Base-by-base conservation (phyloP, 2,113 vertebrate genomes). In the Ibidorhyncha struthersii region DNA sequence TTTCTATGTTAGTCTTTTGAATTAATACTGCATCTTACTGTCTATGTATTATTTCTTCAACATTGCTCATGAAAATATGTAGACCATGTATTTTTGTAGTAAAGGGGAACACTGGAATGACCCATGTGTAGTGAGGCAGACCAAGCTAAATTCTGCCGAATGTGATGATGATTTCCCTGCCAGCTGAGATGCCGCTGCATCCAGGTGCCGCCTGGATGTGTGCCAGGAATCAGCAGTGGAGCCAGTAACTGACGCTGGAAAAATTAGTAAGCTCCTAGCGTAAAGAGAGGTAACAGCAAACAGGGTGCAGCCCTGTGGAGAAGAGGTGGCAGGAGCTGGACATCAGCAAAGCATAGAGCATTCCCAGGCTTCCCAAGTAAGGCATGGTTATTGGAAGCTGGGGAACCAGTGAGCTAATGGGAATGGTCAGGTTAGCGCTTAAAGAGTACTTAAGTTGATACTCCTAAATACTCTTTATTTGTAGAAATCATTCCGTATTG, bases 271-370 rank as follows among this genome's bases (percentile, higher is more conserved):
- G 30, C 29, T 78, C 26, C 21, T 70, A 1, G 14, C 29, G 52
- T 61, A 43, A 59, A 83, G 52, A 49, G 67, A 52, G 58, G 29
- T 5, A 43, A 14, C 14, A 38, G 86, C 65, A 82, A 55, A 52
- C 21, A 18, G 56, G 36, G 10, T 17, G 32, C 2, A 4, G 43
- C 0, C 0, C 63, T 25, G 18, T 43, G 90, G 59, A 49, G 59
- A 78, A 36, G 53, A 80, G 20, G 15, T 85, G 53, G 26, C 58
- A 55, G 45, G 38, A 88, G 32, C 61, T 63, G 83, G 26, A 61
- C 17, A 6, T 82, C n/a, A 83, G 49, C 47, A 55, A 34, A 55
- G 20, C 5, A 9, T 6, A 56, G 67, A 52, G 47, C 4, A 3
- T 78, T 34, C 32, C 15, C 43, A 65, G 22, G 29, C 85, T 50